Percentiles rank a stretch among this genome's conserved stretches.
phyloP scores from a whole-genome alignment of 2,888 invertebrate genomes.

The Pharmacophagus antenor region DNA sequence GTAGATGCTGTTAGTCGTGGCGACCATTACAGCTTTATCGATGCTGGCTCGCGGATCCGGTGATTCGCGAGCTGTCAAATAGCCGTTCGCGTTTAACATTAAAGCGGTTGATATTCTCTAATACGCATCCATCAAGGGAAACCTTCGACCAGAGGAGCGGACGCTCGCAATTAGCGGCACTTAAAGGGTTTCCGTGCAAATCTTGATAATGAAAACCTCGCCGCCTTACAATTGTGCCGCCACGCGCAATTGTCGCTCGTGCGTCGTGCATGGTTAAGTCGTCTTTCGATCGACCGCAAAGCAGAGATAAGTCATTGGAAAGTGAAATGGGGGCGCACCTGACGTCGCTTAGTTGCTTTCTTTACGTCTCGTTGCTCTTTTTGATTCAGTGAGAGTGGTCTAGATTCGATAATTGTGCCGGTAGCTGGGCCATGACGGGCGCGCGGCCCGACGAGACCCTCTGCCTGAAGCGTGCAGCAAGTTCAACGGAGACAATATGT shows the following conservation, averaged over 20 bases:
- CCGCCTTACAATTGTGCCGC: slow-evolving; percentile 40
- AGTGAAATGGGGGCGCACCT: slow-evolving; percentile 80
- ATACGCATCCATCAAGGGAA: slow-evolving; percentile 46
- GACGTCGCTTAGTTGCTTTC: slow-evolving; percentile 77
- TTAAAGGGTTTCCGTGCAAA: slow-evolving; percentile 73
- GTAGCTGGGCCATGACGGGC: slow-evolving; percentile 68
- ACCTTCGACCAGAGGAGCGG: slow-evolving; percentile 58
- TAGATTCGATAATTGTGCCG: slow-evolving; percentile 76
- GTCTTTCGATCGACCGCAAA: slow-evolving; percentile 42
- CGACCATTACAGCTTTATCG: no score
- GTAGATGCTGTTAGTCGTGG: no score
- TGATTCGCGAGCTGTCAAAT: no score
- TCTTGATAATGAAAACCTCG: slow-evolving; percentile 69
- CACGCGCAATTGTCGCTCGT: slow-evolving; percentile 41
- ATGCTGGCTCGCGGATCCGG: no score
- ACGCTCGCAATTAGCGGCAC: slow-evolving; percentile 66
- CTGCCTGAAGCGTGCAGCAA: not conserved
- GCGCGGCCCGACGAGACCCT: slow-evolving; percentile 38
- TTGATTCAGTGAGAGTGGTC: slow-evolving; percentile 79
- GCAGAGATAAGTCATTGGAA: slow-evolving; percentile 72
- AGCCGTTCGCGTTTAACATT: slow-evolving; percentile 16
- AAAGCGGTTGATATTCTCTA: slow-evolving; percentile 35
- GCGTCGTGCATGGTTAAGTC: slow-evolving; percentile 42
- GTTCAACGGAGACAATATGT: no score
- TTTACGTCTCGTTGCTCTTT: slow-evolving; percentile 74